phyloP scores from a whole-genome alignment of 2,888 invertebrate species.

The Apantesis nais region DNA sequence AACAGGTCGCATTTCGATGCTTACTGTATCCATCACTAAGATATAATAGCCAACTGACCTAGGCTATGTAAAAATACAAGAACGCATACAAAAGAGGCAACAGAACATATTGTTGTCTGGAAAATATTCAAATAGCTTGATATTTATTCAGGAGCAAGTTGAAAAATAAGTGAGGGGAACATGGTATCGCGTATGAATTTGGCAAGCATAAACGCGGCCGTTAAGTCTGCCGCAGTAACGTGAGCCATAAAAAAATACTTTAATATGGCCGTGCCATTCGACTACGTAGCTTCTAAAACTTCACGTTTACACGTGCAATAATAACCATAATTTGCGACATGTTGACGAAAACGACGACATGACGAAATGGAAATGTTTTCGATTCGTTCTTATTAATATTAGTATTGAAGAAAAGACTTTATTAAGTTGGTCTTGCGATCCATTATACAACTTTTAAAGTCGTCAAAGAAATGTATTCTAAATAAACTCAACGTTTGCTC shows the following conservation, averaged over 20 bases:
- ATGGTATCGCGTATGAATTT: conserved; percentile 38
- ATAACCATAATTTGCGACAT: conserved; percentile 20
- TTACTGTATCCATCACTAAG: conserved; percentile 27
- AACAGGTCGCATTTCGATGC: conserved; percentile 18
- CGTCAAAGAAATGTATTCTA: conserved; percentile 15
- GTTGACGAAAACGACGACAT: too few species aligned
- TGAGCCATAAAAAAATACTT: conserved; percentile 50
- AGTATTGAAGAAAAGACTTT: too few species aligned
- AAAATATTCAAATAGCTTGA: conserved; percentile 55
- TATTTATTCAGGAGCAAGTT: conserved; percentile 50
- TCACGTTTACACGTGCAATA: neutral
- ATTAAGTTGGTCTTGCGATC: too few species aligned
- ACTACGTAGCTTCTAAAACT: conserved; percentile 24
- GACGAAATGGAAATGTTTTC: conserved; percentile 25
- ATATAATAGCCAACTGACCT: conserved; percentile 36
- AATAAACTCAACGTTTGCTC: conserved; percentile 25
- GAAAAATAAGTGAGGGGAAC: conserved; percentile 39
- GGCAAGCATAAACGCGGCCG: conserved; percentile 50
- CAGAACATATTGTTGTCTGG: conserved; percentile 25
- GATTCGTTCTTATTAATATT: neutral
- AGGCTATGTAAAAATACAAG: conserved; percentile 26
- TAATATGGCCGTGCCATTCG: conserved; percentile 23
- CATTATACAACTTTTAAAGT: neutral
- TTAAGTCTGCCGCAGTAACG: conserved; percentile 52
- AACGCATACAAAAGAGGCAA: conserved; percentile 28